Evolutionary conservation across 2,797 vertebrate genomes (phyloP).

Genomic region (Phrynocephalus vlangalii): DNA sequence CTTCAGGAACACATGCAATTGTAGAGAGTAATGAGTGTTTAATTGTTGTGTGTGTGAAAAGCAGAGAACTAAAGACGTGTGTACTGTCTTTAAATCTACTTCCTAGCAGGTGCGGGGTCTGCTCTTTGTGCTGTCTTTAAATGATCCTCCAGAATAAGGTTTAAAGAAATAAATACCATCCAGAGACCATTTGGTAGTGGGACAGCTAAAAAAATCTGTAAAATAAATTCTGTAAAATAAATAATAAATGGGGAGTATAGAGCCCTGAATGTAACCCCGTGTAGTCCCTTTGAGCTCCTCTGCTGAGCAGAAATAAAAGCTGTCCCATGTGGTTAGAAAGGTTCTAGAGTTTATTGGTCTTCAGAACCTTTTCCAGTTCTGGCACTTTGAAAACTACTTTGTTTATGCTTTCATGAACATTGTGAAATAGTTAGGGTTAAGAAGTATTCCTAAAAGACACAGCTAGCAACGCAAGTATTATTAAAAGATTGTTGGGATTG

Average conservation of each 20-base stretch:
- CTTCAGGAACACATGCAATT: constrained; percentile 57
- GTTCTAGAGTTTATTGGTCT: not conserved
- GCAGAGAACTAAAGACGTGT: not conserved
- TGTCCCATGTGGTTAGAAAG: not conserved
- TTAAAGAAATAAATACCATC: constrained; percentile 38
- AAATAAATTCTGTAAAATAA: too few relatives aligned
- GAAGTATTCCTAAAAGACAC: not conserved
- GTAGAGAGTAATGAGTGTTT: constrained; percentile 63
- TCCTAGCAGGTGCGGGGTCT: too few relatives aligned
- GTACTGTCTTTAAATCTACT: not conserved
- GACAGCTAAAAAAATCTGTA: too few relatives aligned
- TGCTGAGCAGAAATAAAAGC: not conserved
- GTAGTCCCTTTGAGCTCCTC: not conserved
- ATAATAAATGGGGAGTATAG: constrained; percentile 34
- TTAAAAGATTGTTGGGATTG: not conserved
- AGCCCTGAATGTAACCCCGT: accelerated
- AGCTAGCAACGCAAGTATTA: not conserved
- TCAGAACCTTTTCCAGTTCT: not conserved
- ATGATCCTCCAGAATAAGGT: constrained; percentile 56
- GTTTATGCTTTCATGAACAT: not conserved
- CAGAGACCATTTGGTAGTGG: too few relatives aligned
- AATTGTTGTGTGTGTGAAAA: constrained; percentile 60
- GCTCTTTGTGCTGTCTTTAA: constrained; percentile 26
- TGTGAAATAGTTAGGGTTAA: too few relatives aligned
- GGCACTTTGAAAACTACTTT: not conserved